A percentile compares a stretch with the other conserved stretches of the same genome.
phyloP scores from a whole-genome alignment of 2,888 invertebrate species.

The Zeuzera pyrina region DNA sequence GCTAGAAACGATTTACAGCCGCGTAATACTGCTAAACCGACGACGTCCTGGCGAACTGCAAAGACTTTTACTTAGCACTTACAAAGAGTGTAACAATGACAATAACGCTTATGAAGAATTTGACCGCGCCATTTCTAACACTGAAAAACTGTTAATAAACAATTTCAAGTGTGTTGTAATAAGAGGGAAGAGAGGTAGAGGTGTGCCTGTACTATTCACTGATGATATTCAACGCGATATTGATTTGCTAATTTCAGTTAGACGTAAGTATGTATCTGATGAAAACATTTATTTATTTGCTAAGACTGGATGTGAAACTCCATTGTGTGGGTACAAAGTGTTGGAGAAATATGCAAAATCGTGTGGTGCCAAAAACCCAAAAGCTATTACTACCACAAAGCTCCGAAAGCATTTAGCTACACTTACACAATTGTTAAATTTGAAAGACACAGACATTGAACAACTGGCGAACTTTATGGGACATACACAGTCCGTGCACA shows the following conservation, averaged over 20 bases:
- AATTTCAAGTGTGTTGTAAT: conserved; percentile 23
- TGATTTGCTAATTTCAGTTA: conserved; percentile 8
- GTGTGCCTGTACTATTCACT: conserved; percentile 21
- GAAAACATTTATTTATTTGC: conserved; percentile 4
- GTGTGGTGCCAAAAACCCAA: conserved; percentile 22
- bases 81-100: conserved; percentile 9
- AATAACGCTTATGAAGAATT: conserved; percentile 17
- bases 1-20: conserved; percentile 1
- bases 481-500: conserved; percentile 1
- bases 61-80: conserved; percentile 9
- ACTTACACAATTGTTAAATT: conserved; percentile 23
- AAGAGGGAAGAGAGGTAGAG: conserved; percentile 21
- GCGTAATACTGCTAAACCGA: conserved; percentile 3
- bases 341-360: conserved; percentile 19
- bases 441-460: conserved; percentile 25
- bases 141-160: conserved; percentile 19
- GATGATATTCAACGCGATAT: conserved; percentile 17
- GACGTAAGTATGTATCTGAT: conserved; percentile 2
- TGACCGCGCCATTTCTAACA: conserved; percentile 13
- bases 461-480: conserved; percentile 21
- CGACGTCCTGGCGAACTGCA: conserved; percentile 6
- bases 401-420: conserved; percentile 27
- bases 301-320: conserved; percentile 7
- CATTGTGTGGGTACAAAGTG: conserved; percentile 23
- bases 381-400: conserved; percentile 23